Conservation (phyloP, 1,140 invertebrate species). For the Drosophila kepulauana region DNA sequence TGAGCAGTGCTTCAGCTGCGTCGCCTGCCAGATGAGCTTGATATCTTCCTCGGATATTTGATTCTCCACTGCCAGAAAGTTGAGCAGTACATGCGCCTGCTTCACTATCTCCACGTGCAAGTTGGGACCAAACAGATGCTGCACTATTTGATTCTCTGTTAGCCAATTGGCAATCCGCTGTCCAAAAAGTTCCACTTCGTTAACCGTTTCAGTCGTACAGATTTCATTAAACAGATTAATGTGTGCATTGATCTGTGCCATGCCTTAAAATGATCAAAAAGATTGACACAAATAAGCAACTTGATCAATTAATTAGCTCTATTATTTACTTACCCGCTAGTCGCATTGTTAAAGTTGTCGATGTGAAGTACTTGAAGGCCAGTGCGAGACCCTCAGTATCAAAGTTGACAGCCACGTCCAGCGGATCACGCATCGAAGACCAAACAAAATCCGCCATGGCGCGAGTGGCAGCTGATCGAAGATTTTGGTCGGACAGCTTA, state of each 20-base stretch:
- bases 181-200: slow-evolving; percentile 93
- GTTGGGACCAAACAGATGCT: slow-evolving; percentile 98
- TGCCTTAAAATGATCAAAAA: slow-evolving; percentile 85
- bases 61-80: slow-evolving; percentile 96
- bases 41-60: slow-evolving; percentile 96
- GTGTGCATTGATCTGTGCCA: slow-evolving; percentile 97
- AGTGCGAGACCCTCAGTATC: slow-evolving; percentile 95
- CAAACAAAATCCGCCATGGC: slow-evolving; percentile 98
- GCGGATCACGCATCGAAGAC: slow-evolving; percentile 96
- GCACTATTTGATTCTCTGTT: slow-evolving; percentile 95
- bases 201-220: slow-evolving; percentile 93
- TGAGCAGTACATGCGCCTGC: slow-evolving; percentile 96
- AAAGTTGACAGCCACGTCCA: slow-evolving; percentile 94
- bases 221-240: slow-evolving; percentile 96
- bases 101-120: slow-evolving; percentile 97
- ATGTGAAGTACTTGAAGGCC: slow-evolving; percentile 98
- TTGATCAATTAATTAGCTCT: no score
- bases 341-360: slow-evolving; percentile 96
- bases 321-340: slow-evolving; percentile 87
- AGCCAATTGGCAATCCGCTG: slow-evolving; percentile 95
- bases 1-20: slow-evolving; percentile 96
- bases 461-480: slow-evolving; percentile 93
- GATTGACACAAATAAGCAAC: no score
- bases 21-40: slow-evolving; percentile 96
- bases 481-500: slow-evolving; percentile 95